Percentiles rank a stretch among this genome's conserved stretches.
phyloP scores from a whole-genome alignment of 2,888 invertebrate genomes.

The Sarcophaga rosellei region DNA sequence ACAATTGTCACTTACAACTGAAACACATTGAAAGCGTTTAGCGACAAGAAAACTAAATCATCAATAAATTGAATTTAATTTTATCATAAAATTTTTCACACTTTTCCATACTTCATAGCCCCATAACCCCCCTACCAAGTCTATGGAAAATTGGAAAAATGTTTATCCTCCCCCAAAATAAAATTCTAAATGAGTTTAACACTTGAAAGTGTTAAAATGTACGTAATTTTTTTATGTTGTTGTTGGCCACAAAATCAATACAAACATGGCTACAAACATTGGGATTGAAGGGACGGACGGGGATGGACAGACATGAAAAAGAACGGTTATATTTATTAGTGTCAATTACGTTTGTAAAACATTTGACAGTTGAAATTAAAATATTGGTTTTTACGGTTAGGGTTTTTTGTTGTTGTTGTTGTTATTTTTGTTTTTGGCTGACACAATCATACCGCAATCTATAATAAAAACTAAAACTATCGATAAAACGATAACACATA shows the following conservation, averaged over 20 bases:
- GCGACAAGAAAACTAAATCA: no score
- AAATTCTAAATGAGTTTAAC: constrained; percentile 12
- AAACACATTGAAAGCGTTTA: no score
- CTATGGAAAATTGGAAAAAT: no score
- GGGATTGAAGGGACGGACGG: no score
- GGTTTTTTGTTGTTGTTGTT: background rate
- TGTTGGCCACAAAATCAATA: constrained; percentile 57
- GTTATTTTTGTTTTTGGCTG: constrained; percentile 25
- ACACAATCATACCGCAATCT: constrained; percentile 43
- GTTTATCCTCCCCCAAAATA: background rate
- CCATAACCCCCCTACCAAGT: no score
- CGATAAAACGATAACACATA: constrained; percentile 26
- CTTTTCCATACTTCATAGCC: no score
- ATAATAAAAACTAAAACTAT: constrained; percentile 14
- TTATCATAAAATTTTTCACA: no score
- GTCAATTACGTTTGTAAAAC: constrained; percentile 60
- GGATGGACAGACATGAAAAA: no score
- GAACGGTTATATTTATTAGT: constrained; percentile 55
- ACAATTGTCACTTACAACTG: no score
- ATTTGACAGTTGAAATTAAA: constrained; percentile 63
- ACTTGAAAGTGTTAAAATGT: constrained; percentile 18
- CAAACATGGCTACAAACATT: constrained; percentile 39
- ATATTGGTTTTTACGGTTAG: constrained; percentile 46
- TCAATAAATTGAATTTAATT: no score
- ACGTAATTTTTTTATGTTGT: constrained; percentile 3